These are phyloP conservation scores for Carduelis carduelis DNA, from an alignment of 2,797 vertebrate genomes.

Conservation along the genomic window DNA sequence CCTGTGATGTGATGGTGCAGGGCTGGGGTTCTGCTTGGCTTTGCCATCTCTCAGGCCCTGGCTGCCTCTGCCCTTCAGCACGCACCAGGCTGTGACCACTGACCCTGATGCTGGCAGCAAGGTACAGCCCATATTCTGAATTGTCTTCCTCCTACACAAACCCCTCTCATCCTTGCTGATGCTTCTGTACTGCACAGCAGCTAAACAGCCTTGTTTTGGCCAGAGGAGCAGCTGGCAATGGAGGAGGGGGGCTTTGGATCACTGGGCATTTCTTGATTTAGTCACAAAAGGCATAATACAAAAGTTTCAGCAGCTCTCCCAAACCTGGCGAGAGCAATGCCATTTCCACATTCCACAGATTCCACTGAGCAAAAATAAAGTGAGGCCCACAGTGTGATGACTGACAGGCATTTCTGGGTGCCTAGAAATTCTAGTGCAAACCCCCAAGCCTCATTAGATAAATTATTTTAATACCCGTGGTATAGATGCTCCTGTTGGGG, in stretches of 20 bases:
- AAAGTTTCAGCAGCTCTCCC: not conserved
- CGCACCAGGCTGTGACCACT: not conserved
- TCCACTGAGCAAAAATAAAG: not conserved
- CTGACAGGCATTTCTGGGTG: not conserved
- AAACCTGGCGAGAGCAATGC: not conserved
- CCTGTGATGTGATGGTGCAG: not conserved
- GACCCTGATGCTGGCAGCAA: not conserved
- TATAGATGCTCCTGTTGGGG: not conserved
- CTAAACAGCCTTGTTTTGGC: not conserved
- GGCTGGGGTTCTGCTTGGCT: not conserved
- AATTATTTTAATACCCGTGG: not conserved
- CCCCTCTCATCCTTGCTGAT: not conserved
- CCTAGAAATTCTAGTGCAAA: not conserved
- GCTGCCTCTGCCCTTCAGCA: not conserved
- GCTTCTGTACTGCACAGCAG: not conserved
- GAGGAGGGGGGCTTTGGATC: not conserved
- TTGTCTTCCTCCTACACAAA: not conserved
- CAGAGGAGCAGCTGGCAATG: not conserved
- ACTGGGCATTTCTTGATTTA: not conserved
- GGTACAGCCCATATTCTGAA: not conserved
- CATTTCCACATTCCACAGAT: rapidly evolving
- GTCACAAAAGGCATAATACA: not conserved
- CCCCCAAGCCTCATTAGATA: not conserved
- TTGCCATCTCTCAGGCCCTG: not conserved
- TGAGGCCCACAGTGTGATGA: not conserved